Base-by-base conservation (phyloP, 2,888 invertebrate species). In the Drosophila limbata region DNA sequence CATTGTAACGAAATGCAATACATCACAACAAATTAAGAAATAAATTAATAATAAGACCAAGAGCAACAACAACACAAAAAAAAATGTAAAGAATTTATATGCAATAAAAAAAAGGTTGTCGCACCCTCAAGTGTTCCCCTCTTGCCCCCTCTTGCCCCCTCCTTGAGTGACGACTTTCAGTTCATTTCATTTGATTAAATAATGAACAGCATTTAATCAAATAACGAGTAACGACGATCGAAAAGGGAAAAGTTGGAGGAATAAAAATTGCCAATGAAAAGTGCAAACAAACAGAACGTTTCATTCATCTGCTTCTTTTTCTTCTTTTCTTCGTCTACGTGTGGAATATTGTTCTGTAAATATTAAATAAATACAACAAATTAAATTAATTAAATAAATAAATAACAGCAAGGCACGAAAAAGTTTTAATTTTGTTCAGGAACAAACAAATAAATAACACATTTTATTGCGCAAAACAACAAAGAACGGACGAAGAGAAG, bases 321-420 rank as follows among this genome's bases (percentile, higher is more conserved):
- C 25, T 45, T n/a, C 45, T 17, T 6, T 11, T 3, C 17, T 19
- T 31, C 17, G 39, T 42, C 39, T 40, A 13, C 52, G 48, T 42
- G 53, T 62, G 57, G 61, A 33, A 28, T 42, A 48, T 25, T 62
- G 13, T 60, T 60, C 31, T 63, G 75, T 64, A 64, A 71, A 72
- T 40, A 68, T 45, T 37, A 25, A 45, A 25, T 44, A 56, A 35
- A 35, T 35, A 37, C 35, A 77, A 66, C 62, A 76, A 76, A 73
- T 79, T 84, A 78, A 83, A 82, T 83, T 78, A 83, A 85, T 80
- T 78, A 73, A 82, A 76, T 78, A 80, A 83, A 84, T 69, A 83
- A 72, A 75, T 64, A 82, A 61, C 69, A 66, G 64, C 57, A 21
- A 51, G 37, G 28, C 42, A 60, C 51, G 50, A 56, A 73, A 73